Evolutionary conservation across 2,888 invertebrate species (phyloP).

Genomic region (Fragum sueziense): DNA sequence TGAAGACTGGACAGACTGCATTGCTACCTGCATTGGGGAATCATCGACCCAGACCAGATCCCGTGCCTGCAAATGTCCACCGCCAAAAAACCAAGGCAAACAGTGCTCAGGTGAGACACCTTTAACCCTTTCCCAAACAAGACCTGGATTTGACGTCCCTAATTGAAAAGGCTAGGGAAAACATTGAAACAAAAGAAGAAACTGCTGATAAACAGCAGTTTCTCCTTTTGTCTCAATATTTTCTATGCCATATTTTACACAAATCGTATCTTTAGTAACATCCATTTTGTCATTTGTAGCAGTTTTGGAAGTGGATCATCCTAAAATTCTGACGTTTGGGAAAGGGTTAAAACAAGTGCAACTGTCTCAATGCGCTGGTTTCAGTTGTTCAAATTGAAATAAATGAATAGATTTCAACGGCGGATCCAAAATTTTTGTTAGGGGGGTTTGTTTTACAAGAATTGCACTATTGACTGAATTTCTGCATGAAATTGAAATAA

Average conservation of each 20-base stretch:
- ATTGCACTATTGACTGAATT: background rate
- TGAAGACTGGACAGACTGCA: constrained; percentile 72
- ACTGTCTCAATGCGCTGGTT: background rate
- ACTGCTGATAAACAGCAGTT: too few relatives aligned
- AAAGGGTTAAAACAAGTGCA: too few relatives aligned
- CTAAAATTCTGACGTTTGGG: too few relatives aligned
- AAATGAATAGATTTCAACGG: background rate
- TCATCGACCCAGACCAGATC: constrained; percentile 64
- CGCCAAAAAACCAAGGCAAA: constrained; percentile 63
- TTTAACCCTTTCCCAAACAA: too few relatives aligned
- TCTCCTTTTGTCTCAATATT: background rate
- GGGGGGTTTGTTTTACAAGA: background rate
- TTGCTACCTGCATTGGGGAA: constrained; percentile 68
- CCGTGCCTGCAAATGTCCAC: constrained; percentile 69
- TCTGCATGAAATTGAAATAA: too few relatives aligned
- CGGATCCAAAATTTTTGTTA: too few relatives aligned
- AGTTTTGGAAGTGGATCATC: too few relatives aligned
- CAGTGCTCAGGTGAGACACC: constrained; percentile 67
- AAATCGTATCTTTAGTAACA: too few relatives aligned
- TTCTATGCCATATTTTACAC: background rate
- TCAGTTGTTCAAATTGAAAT: background rate
- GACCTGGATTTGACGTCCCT: too few relatives aligned
- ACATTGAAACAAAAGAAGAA: too few relatives aligned
- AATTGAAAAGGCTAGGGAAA: too few relatives aligned
- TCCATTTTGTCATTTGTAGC: too few relatives aligned